Evolutionary conservation across 2,797 vertebrate species (phyloP).

Genomic region (Thunnus albacares): DNA sequence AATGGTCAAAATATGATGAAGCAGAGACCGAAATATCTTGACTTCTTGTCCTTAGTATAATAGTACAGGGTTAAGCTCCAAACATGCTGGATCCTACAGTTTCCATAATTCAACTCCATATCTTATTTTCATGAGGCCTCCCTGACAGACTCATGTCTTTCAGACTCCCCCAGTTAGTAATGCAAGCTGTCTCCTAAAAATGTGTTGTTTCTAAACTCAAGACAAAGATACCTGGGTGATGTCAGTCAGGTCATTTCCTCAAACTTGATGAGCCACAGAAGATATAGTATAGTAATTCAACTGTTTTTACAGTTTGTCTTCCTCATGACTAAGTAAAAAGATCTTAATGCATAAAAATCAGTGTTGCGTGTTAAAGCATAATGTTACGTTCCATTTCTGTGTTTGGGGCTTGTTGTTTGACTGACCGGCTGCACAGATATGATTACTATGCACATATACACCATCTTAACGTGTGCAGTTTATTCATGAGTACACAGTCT

Average conservation of each 20-base stretch:
- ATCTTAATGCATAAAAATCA: neutral
- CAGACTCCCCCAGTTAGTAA: too few species aligned
- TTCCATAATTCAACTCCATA: too few species aligned
- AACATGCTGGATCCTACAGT: too few species aligned
- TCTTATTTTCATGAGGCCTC: too few species aligned
- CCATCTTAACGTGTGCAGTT: neutral
- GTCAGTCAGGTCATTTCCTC: neutral
- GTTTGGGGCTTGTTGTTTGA: neutral
- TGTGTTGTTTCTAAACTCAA: neutral
- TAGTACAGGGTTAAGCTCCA: too few species aligned
- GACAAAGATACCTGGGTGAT: neutral
- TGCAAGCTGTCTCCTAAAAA: neutral
- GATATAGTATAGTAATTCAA: neutral
- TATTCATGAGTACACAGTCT: conserved; percentile 30
- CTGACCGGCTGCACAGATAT: neutral
- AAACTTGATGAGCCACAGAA: neutral
- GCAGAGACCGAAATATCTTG: too few species aligned
- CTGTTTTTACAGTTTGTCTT: neutral
- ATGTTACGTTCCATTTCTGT: neutral
- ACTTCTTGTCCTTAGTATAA: too few species aligned
- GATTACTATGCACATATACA: neutral
- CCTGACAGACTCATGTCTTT: neutral
- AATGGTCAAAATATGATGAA: too few species aligned
- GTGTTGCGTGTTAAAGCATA: neutral
- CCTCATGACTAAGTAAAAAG: neutral